These are phyloP conservation scores for Malthinus flaveolus DNA, from an alignment of 2,888 invertebrate species.

Conservation along the genomic window DNA sequence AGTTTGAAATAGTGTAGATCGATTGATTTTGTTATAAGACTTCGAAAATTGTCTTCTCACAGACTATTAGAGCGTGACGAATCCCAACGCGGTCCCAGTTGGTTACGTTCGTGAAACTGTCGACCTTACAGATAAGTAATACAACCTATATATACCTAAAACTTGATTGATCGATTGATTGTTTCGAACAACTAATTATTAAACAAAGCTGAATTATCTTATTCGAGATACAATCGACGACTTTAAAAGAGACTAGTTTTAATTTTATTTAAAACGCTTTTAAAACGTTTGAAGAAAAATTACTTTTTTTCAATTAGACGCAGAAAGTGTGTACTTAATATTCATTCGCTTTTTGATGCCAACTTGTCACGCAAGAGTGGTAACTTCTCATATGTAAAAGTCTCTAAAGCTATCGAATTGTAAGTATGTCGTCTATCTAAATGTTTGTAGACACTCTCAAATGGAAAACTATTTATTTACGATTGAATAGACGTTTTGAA, in stretches of 20 bases:
- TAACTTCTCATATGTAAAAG: conserved; percentile 1
- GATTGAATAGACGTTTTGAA: no score
- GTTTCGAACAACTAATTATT: conserved; percentile 22
- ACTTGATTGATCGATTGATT: conserved; percentile 28
- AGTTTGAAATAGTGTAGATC: conserved; percentile 30
- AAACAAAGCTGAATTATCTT: conserved; percentile 22
- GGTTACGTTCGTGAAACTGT: conserved; percentile 27
- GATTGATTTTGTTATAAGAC: conserved; percentile 25
- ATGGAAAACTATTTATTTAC: no score
- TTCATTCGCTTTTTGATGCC: conserved; percentile 1
- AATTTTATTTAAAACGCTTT: no score
- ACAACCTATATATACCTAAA: conserved; percentile 1
- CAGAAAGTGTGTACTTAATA: conserved; percentile 2
- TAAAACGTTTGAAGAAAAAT: neutral
- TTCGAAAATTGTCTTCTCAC: conserved; percentile 22
- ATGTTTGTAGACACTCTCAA: neutral
- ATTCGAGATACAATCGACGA: conserved; percentile 11
- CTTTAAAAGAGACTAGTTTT: no score
- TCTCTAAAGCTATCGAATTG: neutral
- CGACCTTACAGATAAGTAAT: conserved; percentile 19
- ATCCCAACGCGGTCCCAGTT: conserved; percentile 15
- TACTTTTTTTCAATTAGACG: neutral
- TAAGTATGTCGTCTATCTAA: neutral
- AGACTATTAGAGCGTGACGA: conserved; percentile 24
- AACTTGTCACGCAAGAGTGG: conserved; percentile 5